Evolutionary conservation across 53 echinoderm and acorn worm genomes (phyloP), one percentile per base, ranked within the genome.

Genomic region (Paracentrotus lividus): DNA sequence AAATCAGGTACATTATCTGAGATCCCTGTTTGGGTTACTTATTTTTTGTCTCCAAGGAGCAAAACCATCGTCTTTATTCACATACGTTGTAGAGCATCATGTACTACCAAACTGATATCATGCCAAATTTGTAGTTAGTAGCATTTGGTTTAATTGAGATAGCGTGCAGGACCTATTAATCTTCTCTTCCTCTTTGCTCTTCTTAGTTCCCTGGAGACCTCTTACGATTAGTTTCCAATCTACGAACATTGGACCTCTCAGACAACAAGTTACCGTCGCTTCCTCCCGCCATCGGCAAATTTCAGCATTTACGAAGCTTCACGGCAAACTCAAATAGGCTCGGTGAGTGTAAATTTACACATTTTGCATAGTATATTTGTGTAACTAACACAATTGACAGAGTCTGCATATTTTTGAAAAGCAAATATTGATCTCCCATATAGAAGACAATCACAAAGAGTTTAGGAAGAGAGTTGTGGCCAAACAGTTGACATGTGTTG

Each of bases 241-340:
- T 99, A 21, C 95, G 99, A 53, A 99, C 97, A 14, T 90, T 99
- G 94, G 99, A 99, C 88, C 76, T 99, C 47, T 99, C 99, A 2
- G 44, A 90, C 84, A 99, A 99, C 92, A 99, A 99, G 90, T 88
- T 99, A n/a, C 60, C 96, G 26, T 61, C 93, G 24, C 78, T 99
- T 36, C 99, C 97, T 9, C 67, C 88, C 24, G 86, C 85, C 27
- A 96, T 99, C 9, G 95, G 96, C 9, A 87, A 93, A 67, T 99
- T 99, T 96, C 94, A 95, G 42, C 76, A 86, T 0, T 81, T 99
- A 59, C 96, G 93, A 93, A 97, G 94, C 84, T 85, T 99, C n/a
- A 94, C 96, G 42, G 90, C 95, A 43, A 97, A 97, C 76, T 90
- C 91, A 90, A 99, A 99, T 92, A 95, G 99, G 93, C 88, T 99